Percentiles rank a stretch among this genome's conserved stretches.
Evolutionary conservation across 2,797 vertebrate species (phyloP).

Genomic region (Hapalemur alaotrensis): DNA sequence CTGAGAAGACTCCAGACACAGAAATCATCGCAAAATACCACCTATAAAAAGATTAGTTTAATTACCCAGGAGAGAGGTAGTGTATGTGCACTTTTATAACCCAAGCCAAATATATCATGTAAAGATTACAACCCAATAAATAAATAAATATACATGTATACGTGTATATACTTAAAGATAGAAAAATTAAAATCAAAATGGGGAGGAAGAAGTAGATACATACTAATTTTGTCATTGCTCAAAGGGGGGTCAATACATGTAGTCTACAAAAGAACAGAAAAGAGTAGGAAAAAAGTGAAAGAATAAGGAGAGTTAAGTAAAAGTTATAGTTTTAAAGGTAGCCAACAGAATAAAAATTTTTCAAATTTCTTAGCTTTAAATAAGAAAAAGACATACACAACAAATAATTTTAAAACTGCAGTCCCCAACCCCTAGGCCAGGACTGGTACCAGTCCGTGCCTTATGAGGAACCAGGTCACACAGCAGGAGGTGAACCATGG

Average conservation of each 20-base stretch:
- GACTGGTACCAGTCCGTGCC: no score
- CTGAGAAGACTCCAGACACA: slow-evolving; percentile 95
- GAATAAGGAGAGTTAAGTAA: not conserved
- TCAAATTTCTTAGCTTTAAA: not conserved
- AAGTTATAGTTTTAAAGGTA: slow-evolving; percentile 28
- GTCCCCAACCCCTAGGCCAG: no score
- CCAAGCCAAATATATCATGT: not conserved
- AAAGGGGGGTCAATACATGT: not conserved
- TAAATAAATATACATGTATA: not conserved
- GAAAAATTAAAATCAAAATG: not conserved
- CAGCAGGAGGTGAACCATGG: no score
- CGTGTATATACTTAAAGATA: not conserved
- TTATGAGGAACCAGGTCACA: no score
- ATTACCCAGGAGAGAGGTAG: slow-evolving; percentile 35
- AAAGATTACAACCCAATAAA: slow-evolving; percentile 15
- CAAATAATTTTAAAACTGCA: not conserved
- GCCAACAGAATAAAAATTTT: not conserved
- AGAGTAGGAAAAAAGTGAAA: not conserved
- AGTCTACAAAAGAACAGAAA: not conserved
- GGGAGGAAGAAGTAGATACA: not conserved
- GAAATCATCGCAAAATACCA: slow-evolving; percentile 98
- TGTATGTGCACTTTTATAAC: slow-evolving; percentile 5
- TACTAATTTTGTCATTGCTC: not conserved
- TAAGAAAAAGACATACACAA: slow-evolving; percentile 13
- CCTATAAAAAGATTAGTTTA: slow-evolving; percentile 85